Evolutionary conservation across 2,113 vertebrate species (phyloP), one percentile per base, ranked within the genome.

Genomic region (Dipodomys stephensi): DNA sequence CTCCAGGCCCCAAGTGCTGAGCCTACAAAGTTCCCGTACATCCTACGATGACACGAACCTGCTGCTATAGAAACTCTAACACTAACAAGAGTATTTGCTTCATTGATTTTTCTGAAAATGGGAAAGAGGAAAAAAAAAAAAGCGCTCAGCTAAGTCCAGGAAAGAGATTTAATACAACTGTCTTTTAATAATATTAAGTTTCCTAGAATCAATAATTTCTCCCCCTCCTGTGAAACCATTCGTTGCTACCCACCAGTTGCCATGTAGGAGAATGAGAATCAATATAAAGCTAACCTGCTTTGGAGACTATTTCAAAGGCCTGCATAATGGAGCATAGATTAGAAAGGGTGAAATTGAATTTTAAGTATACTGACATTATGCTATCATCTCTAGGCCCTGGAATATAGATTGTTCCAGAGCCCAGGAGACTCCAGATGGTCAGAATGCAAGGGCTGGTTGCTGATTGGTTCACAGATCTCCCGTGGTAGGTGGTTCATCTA

Each of bases 171-270:
- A 98, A 98, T 97, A 96, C 95, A 97, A 98, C 97, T 98, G 97
- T 96, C 97, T 98, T 98, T 98, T 98, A 98, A 98, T 98, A 98
- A 98, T 97, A 98, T 98, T 98, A 98, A 96, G 96, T 98, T 98
- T 98, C 95, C 95, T 88, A 85, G 95, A 98, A 98, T 98, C 97
- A 98, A 98, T 98, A 98, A 81, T 97, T 97, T 96, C 96, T 96
- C 91, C 94, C 96, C 92, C 97, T 97, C 97, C 92, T 95, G 90
- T 98, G 98, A 98, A 97, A 96, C 97, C 95, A 68, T 57, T 87
- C 96, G 95, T 97, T 95, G 97, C 97, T 97, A 93, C 97, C 96
- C 81, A 96, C 95, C 96, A 96, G 96, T 96, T 95, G 91, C 95
- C 93, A 20, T 49, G 88, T 89, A 46, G 96, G 96, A 39, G 87